Base-by-base conservation (phyloP, 2,113 vertebrate species). In the Laticauda colubrina region DNA sequence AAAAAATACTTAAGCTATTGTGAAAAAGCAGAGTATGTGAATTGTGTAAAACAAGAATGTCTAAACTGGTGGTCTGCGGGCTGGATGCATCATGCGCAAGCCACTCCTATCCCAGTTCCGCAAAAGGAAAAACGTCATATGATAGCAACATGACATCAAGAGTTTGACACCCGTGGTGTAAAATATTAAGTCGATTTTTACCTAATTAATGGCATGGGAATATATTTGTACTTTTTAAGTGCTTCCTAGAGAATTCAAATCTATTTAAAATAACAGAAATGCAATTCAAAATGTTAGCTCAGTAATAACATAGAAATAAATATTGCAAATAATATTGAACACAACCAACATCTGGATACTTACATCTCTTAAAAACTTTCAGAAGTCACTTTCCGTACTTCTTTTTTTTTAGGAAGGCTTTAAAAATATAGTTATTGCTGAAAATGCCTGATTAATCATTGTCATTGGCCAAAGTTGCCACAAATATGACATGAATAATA, bases 1-100 rank as follows among this genome's bases (percentile, higher is more conserved):
- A 92, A 64, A 7, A 75, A 18, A 94, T 12, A 1, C 90, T 93
- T 85, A 61, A 92, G 89, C 5, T 86, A 34, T 89, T 89, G 21
- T 91, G 61, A 21, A 85, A 23, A 89, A 55, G 55, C 69, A 34
- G 61, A 51, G 18, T 43, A 43, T 89, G 20, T 86, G 29, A 61
- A 21, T 54, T 20, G 4, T 89, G 43, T 7, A 85, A 34, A 53
- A 48, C 12, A 69, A 29, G 12, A 14, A 12, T 6, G 4, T 69
- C 29, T 12, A 34, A 69, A 69, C 29, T 69, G 29, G 29, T 7
- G 2, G 64, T 4, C 64, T 2, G 0, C 0, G 14, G 4, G 61
- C 61, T 1, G 0, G 61, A n/a, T 69, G 12, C 4, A 1, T 69
- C 61, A 69, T 15, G 61, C 14, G 1, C 29, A n/a, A 6, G 12